These are phyloP conservation scores for Aphelinus atriplicis DNA, from an alignment of 1,140 invertebrate species.

Conservation along the genomic window DNA sequence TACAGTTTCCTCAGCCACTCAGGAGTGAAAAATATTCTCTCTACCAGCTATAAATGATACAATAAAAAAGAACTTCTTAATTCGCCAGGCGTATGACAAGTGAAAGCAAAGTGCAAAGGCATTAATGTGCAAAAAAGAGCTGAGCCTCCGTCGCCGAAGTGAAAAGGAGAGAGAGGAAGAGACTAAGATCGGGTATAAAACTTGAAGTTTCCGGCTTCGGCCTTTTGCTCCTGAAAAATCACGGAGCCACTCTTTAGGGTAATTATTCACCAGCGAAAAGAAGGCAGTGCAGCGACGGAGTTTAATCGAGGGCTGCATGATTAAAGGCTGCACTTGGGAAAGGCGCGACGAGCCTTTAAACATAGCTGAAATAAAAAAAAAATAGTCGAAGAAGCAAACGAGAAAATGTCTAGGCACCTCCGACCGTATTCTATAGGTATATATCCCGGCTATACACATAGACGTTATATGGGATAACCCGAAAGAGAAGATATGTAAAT, in stretches of 20 bases:
- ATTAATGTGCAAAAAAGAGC: conserved; percentile 20
- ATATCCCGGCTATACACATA: neutral
- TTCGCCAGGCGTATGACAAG: conserved; percentile 10
- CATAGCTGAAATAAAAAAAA: neutral
- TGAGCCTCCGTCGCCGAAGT: conserved; percentile 1
- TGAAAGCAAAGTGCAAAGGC: conserved; percentile 19
- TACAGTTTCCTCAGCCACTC: neutral
- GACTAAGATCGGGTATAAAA: conserved; percentile 18
- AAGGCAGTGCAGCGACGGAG: neutral
- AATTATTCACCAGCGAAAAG: conserved; percentile 30
- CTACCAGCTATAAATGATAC: conserved; percentile 6
- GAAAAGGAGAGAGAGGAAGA: neutral
- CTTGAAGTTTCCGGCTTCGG: neutral
- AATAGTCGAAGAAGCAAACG: neutral
- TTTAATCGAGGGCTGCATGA: conserved; percentile 33
- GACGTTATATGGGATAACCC: conserved; percentile 30
- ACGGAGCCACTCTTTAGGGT: conserved; percentile 18
- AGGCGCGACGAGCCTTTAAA: neutral
- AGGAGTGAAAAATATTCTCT: conserved; percentile 1
- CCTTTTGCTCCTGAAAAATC: conserved; percentile 6
- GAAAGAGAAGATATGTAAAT: conserved; percentile 51
- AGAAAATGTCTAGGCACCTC: conserved; percentile 11
- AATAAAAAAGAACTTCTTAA: conserved; percentile 28
- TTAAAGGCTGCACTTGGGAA: conserved; percentile 12
- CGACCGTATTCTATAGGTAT: conserved; percentile 35